phyloP scores from a whole-genome alignment of 2,113 vertebrate genomes.

The Helogale parvula region DNA sequence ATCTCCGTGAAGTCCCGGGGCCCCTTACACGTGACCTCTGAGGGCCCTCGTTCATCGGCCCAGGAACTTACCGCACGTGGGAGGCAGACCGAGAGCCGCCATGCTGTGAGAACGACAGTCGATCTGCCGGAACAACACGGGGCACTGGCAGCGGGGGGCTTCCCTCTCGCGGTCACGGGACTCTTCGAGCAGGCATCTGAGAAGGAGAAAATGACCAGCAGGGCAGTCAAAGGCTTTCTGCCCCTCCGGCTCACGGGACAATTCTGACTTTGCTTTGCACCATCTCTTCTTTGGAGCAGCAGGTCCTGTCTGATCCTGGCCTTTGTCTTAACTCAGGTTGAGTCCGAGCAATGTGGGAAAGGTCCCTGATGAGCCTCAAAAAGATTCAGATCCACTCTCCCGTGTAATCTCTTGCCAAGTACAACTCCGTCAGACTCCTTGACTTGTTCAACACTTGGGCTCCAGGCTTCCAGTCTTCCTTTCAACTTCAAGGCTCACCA shows the following conservation, averaged over 20 bases:
- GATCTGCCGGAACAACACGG: background rate
- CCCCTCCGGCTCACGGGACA: background rate
- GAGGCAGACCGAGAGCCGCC: conserved; percentile 42
- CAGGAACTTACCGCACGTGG: conserved; percentile 53
- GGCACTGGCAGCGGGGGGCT: background rate
- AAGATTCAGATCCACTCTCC: background rate
- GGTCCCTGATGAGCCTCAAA: background rate
- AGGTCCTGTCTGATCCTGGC: background rate
- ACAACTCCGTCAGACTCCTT: background rate
- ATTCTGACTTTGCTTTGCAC: background rate
- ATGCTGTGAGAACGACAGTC: background rate
- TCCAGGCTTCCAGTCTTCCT: background rate
- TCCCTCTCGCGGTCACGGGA: background rate
- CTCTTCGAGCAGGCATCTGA: background rate
- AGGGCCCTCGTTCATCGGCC: background rate
- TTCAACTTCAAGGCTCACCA: background rate
- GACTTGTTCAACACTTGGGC: background rate
- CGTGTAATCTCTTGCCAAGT: background rate
- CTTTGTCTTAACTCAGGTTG: background rate
- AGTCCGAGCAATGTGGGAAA: background rate
- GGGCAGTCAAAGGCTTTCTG: background rate
- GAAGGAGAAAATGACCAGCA: background rate
- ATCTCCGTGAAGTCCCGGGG: background rate
- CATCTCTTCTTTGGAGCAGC: background rate
- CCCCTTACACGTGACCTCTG: background rate